Evolutionary conservation across 2,113 vertebrate species (phyloP), one percentile per base, ranked within the genome.

Genomic region (Scytalopus superciliaris): DNA sequence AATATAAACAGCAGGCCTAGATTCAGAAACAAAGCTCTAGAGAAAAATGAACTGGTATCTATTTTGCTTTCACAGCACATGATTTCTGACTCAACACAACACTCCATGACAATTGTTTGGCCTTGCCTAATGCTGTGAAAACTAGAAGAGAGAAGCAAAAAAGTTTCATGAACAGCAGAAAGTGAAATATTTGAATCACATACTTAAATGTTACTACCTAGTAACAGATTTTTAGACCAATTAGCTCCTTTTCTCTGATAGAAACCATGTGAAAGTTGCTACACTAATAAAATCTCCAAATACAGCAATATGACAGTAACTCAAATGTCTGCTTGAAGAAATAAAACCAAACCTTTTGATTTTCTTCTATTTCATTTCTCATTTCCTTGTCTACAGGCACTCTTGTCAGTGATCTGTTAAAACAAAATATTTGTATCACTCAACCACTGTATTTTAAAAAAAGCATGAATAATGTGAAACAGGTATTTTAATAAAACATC

Each of bases 351-450:
- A 99, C 99, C 99, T 99, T 99, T 97, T 99, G 99, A 98, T 99
- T 99, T 97, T 98, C 98, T 96, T 98, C 98, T 97, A 99, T 99
- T 98, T 99, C 99, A 87, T 98, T 98, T 96, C 97, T 98, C 98
- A 99, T 98, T 96, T 98, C 98, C 87, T 98, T 98, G 94, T 98
- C 99, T 98, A 99, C 97, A 13, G 98, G 96, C 97, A 99, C 97
- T 98, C 98, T 99, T 80, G 99, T 99, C 96, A 99, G 97, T 90
- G 99, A 99, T 97, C 99, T 99, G 98, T 96, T 96, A 97, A 98
- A 98, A 97, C 77, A 97, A 98, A 98, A 98, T 44, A 96, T 4
- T 72, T 35, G 42, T 27, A 63, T 53, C 62, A 94, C 12, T 84
- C 31, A 81, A 56, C 1, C 13, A 45, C 12, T 1, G 0, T 23